Conservation (phyloP, 2,888 invertebrate species). For the Drosophila differens region DNA sequence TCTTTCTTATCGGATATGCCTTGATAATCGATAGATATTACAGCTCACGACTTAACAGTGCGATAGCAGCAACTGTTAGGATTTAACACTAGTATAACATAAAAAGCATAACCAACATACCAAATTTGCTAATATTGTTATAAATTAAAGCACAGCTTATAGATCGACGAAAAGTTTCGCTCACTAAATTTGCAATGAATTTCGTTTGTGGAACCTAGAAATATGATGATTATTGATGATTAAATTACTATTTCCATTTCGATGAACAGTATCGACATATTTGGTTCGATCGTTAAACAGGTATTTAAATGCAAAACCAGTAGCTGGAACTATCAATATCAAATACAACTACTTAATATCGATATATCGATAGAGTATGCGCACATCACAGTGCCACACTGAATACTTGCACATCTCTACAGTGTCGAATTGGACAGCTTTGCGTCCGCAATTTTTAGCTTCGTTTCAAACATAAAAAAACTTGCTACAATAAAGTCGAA, state of each 20-base stretch:
- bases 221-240: not conserved
- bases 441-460: constrained; percentile 53
- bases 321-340: not conserved
- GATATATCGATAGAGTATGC: not conserved
- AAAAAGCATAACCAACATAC: not conserved
- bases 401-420: constrained; percentile 26
- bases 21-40: constrained; percentile 20
- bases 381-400: not conserved
- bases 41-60: not conserved
- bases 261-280: not conserved
- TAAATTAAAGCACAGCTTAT: not conserved
- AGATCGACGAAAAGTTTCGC: not conserved
- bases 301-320: not conserved
- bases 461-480: constrained; percentile 31
- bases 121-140: not conserved
- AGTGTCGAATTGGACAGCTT: constrained; percentile 27
- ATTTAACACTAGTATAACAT: constrained; percentile 4
- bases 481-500: constrained; percentile 16
- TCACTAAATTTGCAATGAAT: not conserved
- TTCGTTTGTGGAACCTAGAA: not conserved
- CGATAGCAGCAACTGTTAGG: not conserved
- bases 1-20: constrained; percentile 31
- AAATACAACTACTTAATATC: constrained; percentile 4
- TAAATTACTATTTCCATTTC: not conserved
- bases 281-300: not conserved